phyloP scores from a whole-genome alignment of 1,140 invertebrate genomes.

The Brachionus angularis region DNA sequence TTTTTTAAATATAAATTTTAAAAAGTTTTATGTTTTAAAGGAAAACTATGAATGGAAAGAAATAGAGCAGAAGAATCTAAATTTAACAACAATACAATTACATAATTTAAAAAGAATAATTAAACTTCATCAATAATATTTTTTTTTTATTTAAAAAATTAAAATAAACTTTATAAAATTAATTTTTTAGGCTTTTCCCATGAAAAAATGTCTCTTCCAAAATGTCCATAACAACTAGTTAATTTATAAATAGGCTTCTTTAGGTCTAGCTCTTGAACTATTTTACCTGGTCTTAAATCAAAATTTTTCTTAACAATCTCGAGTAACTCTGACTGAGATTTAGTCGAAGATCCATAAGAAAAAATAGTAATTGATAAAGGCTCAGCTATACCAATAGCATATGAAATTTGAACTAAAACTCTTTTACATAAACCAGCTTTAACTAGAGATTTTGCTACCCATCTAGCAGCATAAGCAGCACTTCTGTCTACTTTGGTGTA shows the following conservation, averaged over 20 bases:
- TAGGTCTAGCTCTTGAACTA: conserved; percentile 91
- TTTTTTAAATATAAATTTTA: neutral
- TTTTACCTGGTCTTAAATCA: conserved; percentile 90
- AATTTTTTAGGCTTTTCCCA: conserved; percentile 92
- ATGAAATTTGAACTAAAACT: conserved; percentile 78
- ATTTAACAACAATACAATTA: neutral
- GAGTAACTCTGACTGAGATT: conserved; percentile 80
- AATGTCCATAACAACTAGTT: conserved; percentile 96
- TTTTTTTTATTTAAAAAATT: neutral
- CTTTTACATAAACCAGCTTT: conserved; percentile 80
- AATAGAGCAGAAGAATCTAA: neutral
- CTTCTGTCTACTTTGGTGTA: conserved; percentile 93
- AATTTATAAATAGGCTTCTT: conserved; percentile 92
- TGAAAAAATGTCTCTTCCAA: conserved; percentile 87
- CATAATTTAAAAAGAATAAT: neutral
- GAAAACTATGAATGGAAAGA: conserved; percentile 18
- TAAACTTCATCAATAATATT: conserved; percentile 20
- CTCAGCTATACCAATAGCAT: conserved; percentile 90
- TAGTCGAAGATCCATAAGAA: conserved; percentile 88
- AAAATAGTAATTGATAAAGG: conserved; percentile 92
- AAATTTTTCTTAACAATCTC: conserved; percentile 94
- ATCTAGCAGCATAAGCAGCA: conserved; percentile 92
- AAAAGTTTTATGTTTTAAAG: neutral
- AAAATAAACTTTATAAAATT: conserved; percentile 55
- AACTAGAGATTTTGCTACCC: conserved; percentile 90